Evolutionary conservation across 2,888 invertebrate species (phyloP), one percentile per base, ranked within the genome.

Genomic region (Epinotia demarniana): DNA sequence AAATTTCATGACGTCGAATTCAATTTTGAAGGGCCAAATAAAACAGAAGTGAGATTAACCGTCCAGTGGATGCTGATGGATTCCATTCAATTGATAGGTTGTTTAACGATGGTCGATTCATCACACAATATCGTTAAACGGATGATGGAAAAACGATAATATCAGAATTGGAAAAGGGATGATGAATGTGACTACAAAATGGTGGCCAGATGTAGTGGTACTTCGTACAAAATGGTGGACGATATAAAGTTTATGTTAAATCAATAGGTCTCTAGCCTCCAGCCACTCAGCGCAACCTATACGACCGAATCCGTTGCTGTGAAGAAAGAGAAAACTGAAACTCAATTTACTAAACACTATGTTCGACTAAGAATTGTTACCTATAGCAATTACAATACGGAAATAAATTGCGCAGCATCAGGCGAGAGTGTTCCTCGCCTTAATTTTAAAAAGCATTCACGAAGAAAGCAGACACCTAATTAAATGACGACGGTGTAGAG

Each of bases 201-300:
- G 86, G 86, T 86, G 86, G 87, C 84, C 85, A 86, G 81, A 82
- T 85, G 79, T 83, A 79, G 80, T 83, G 84, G 82, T 80, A 81
- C 82, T 81, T 81, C 77, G 83, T 82, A 84, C 90, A 90, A 90
- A 90, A 90, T 91, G 90, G 89, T 87, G 88, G 91, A 87, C 88
- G 85, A 86, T 85, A 86, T 87, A 86, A 89, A 88, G 86, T 86
- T 79, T 87, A 88, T 89, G 85, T 87, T 85, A 81, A 89, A 90
- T 89, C 91, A 86, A 90, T 90, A 87, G 82, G 81, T 85, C 85
- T 85, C 85, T 84, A 83, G 81, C 79, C 67, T 67, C 18, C 55
- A 72, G 66, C 61, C 66, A 16, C 19, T 61, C 71, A 71, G 57
- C 67, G 70, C 63, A 68, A 46, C 70, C 74, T 62, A 70, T 13